Evolutionary conservation across 2,888 invertebrate species (phyloP).

Genomic region (Dynastes maya): DNA sequence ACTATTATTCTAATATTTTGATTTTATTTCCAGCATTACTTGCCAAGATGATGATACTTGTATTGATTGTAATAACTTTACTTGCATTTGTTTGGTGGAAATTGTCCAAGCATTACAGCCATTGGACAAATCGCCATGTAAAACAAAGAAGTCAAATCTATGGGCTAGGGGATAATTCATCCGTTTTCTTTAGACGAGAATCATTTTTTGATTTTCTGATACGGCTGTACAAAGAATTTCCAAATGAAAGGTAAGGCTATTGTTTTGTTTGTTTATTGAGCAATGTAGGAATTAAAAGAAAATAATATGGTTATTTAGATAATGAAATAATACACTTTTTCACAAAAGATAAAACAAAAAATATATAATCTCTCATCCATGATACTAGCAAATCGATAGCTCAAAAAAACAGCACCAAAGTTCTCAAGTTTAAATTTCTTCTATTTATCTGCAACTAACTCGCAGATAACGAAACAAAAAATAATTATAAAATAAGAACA

Average conservation of each 20-base stretch:
- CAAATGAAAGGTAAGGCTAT: conserved; percentile 54
- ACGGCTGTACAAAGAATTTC: conserved; percentile 54
- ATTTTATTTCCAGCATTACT: too few relatives aligned
- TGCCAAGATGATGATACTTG: conserved; percentile 7
- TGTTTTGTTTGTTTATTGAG: too few relatives aligned
- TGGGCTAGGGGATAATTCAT: conserved; percentile 66
- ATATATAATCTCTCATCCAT: conserved; percentile 12
- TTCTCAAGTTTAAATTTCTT: too few relatives aligned
- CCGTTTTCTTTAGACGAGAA: conserved; percentile 40
- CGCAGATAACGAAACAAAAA: too few relatives aligned
- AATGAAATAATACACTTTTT: too few relatives aligned
- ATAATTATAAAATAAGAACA: too few relatives aligned
- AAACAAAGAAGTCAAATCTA: conserved; percentile 70
- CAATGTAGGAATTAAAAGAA: too few relatives aligned
- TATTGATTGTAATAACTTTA: background rate
- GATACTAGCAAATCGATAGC: background rate
- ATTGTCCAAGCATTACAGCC: conserved; percentile 64
- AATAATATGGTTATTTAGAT: too few relatives aligned
- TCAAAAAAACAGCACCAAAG: too few relatives aligned
- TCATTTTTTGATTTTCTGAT: conserved; percentile 52
- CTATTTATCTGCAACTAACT: too few relatives aligned
- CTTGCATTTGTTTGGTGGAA: conserved; percentile 12
- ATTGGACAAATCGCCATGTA: conserved; percentile 56
- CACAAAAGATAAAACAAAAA: too few relatives aligned
- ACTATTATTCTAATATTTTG: too few relatives aligned